These are phyloP conservation scores for Cossypha niveicapilla DNA, from an alignment of 2,797 vertebrate species.

Conservation along the genomic window DNA sequence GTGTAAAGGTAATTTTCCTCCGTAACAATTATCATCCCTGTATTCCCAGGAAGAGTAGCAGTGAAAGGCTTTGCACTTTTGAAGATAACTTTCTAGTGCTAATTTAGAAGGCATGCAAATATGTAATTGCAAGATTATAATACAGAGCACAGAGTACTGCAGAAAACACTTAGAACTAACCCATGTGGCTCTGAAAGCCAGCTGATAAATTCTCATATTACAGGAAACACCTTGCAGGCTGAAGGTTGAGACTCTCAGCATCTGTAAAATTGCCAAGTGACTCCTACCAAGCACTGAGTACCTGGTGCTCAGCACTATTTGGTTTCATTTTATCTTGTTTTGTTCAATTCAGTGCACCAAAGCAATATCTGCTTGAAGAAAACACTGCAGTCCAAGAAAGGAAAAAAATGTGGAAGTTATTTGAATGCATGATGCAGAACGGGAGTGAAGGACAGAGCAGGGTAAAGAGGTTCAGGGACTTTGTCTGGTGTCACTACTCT, in stretches of 20 bases:
- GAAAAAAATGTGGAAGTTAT: background rate
- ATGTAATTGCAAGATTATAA: background rate
- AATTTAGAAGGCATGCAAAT: background rate
- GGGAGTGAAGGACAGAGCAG: background rate
- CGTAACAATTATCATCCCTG: background rate
- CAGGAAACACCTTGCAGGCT: background rate
- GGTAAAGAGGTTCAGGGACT: background rate
- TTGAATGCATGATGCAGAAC: background rate
- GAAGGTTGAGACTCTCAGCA: background rate
- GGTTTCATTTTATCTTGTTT: constrained; percentile 1
- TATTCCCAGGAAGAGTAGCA: background rate
- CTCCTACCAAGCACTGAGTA: background rate
- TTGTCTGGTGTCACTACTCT: background rate
- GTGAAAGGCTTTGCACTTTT: background rate
- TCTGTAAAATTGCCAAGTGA: background rate
- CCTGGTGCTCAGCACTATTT: background rate
- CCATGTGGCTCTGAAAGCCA: background rate
- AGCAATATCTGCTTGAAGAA: background rate
- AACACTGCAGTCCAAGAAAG: background rate
- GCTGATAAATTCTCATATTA: background rate
- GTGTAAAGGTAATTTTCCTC: constrained; percentile 20
- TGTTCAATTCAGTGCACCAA: background rate
- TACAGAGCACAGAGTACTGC: background rate
- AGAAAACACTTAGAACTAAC: constrained; percentile 11
- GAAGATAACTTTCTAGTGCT: background rate